Evolutionary conservation across 2,113 vertebrate genomes (phyloP), one percentile per base, ranked within the genome.

Genomic region (Pangasianodon hypophthalmus): DNA sequence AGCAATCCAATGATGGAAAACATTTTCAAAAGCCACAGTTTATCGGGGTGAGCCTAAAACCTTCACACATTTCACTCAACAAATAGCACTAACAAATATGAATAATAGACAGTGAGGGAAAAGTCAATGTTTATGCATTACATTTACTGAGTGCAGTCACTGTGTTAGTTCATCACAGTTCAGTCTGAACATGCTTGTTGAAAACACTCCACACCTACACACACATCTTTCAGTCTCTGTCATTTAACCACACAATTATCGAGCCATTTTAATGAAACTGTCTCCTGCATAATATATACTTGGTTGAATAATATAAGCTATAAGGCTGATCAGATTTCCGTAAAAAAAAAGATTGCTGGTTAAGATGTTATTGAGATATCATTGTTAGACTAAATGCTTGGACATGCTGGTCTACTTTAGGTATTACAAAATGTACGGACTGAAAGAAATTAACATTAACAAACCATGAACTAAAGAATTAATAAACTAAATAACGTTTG

Each of bases 91-190:
- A 86, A 87, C 86, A 18, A n/a, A 79, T 62, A 80, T 87, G 73
- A 75, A 73, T 79, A 87, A 75, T 16, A 58, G 67, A 32, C 29
- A 37, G 24, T 79, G 73, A 71, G 32, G 58, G 58, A 81, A 79
- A 60, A 50, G 73, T 46, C 75, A 50, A 16, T 16, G 7, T 77
- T 50, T 56, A 26, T 81, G 75, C 71, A 92, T 86, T 89, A 84
- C 89, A 75, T 88, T 85, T 90, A 88, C 89, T 85, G 87, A 91
- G 13, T 48, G 13, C 18, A 91, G 73, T 88, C 86, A 88, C 58
- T 92, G 89, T 86, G 77, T 93, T 85, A 77, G 83, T 67, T 84
- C 85, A 79, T 89, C 71, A 86, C 90, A 87, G 41, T 92, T 91
- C 83, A 91, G 60, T 71, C 62, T 69, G 54, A 75, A 88, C 52